A percentile compares a stretch with the other conserved stretches of the same genome.
phyloP scores from a whole-genome alignment of 2,113 vertebrate species.

The Cinclus mexicanus region DNA sequence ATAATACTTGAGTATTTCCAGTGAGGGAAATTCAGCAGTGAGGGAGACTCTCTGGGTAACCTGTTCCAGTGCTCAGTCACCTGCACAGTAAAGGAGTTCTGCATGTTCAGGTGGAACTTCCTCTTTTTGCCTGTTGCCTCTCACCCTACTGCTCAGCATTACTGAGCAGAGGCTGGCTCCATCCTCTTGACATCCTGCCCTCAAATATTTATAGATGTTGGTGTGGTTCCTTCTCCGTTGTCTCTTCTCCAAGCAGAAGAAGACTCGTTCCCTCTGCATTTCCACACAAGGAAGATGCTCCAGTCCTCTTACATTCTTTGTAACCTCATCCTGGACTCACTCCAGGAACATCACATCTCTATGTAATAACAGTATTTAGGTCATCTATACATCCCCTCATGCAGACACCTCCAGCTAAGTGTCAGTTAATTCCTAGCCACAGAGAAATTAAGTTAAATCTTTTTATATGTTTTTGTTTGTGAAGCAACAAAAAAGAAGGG shows the following conservation, averaged over 20 bases:
- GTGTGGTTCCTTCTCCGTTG: neutral
- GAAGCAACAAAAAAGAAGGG: neutral
- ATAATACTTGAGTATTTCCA: neutral
- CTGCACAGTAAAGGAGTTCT: neutral
- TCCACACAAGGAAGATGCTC: fast-evolving
- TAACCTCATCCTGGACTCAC: neutral
- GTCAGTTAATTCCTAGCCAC: neutral
- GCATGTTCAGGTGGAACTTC: neutral
- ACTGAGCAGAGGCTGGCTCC: neutral
- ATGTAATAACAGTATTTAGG: neutral
- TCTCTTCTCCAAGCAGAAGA: neutral
- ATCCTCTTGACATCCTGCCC: neutral
- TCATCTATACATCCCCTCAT: neutral
- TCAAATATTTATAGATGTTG: neutral
- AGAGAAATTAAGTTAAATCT: neutral
- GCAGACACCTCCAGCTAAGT: neutral
- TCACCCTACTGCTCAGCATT: fast-evolving
- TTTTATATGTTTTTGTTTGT: neutral
- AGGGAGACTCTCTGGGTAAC: neutral
- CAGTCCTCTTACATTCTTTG: neutral
- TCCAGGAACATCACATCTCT: neutral
- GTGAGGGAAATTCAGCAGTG: too few relatives aligned
- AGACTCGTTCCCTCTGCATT: neutral
- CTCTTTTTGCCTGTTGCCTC: neutral
- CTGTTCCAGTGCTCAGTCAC: neutral